Conservation (phyloP, 1,140 invertebrate species). For the Aphis craccivora region DNA sequence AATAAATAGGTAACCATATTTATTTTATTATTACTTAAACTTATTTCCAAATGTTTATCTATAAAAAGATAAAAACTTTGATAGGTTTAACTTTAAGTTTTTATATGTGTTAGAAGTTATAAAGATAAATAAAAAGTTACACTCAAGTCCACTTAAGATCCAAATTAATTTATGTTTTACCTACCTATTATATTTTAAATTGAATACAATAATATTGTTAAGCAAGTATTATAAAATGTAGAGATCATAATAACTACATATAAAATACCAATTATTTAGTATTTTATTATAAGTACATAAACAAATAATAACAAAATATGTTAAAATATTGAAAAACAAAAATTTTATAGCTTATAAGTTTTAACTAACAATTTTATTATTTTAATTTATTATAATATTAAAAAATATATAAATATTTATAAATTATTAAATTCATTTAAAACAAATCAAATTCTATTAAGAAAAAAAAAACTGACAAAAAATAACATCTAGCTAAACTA, state of each 20-base stretch:
- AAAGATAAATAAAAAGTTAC: background rate
- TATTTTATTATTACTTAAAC: no score
- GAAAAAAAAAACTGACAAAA: conserved; percentile 42
- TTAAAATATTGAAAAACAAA: conserved; percentile 27
- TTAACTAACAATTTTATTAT: conserved; percentile 38
- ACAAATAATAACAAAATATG: background rate
- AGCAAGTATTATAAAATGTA: background rate
- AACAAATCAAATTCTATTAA: conserved; percentile 34
- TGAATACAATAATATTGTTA: background rate
- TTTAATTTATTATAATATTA: background rate
- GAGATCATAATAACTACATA: background rate
- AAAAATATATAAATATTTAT: background rate
- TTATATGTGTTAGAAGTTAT: background rate
- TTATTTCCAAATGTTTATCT: no score
- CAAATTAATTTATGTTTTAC: background rate
- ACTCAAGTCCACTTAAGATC: background rate
- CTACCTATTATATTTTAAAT: background rate
- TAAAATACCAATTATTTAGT: background rate
- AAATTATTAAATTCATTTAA: background rate
- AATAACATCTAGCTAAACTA: conserved; percentile 44
- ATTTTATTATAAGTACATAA: background rate
- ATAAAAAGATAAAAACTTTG: no score
- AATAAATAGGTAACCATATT: no score
- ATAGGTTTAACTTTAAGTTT: background rate
- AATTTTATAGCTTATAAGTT: background rate